Base-by-base conservation (phyloP, 2,888 invertebrate genomes). In the Actias luna region DNA sequence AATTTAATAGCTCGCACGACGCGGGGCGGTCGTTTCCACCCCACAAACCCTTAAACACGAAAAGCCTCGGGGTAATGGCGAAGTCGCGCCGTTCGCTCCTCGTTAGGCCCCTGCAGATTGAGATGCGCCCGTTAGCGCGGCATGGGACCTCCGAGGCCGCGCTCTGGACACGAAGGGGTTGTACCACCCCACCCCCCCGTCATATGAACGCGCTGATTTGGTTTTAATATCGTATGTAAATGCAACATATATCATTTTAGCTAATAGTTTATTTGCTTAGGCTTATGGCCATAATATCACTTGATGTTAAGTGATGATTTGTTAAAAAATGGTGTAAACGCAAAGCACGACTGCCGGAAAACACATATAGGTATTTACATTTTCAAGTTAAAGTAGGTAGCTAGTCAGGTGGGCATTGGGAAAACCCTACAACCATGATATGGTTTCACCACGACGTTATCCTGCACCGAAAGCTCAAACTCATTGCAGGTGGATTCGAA, bases 41-140 rank as follows among this genome's bases (percentile, higher is more conserved):
- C 46, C 46, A 25, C 46, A 50, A 50, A 50, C 46, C 46, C 25
- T 50, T 3, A 50, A 50, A 50, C 67, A 62, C 63, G 52, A 71
- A 70, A 75, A 70, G 70, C 73, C 73, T 75, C 73, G 10, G 52
- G 18, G 36, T 22, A 27, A 55, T 36, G 52, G 22, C 55, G n/a
- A 27, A 36, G 36, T 58, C 63, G 63, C 67, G 66, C 78, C 77
- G 79, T 83, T 85, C 79, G 74, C 86, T 85, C 81, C 82, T 87
- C 88, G 88, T 87, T 85, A 88, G 83, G 67, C 61, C 69, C 72
- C 68, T 67, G 69, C 79, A 76, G 79, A 81, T 80, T 79, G 83
- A 77, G 82, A 78, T 76, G 72, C 78, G 77, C 72, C 65, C 66
- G 65, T 65, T 65, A 52, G 65, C 63, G 67, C 62, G 67, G 71